These are phyloP conservation scores for Octodon degus DNA, from an alignment of 2,113 vertebrate species.

Conservation along the genomic window DNA sequence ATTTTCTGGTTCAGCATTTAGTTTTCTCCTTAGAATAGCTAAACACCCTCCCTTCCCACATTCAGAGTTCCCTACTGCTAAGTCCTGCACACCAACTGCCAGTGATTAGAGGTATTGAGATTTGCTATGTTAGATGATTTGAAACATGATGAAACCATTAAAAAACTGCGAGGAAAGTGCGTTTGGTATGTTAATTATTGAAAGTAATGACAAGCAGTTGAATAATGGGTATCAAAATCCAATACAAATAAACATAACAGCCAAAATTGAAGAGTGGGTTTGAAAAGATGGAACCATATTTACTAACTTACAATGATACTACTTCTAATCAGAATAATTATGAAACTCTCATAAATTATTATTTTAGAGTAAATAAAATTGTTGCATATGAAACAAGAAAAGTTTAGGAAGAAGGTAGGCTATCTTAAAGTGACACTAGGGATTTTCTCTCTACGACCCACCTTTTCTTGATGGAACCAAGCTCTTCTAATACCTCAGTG, in stretches of 20 bases:
- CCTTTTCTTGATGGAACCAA: background rate
- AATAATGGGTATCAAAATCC: slow-evolving; percentile 31
- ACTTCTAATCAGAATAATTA: slow-evolving; percentile 23
- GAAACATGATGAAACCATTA: slow-evolving; percentile 55
- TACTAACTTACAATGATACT: slow-evolving; percentile 41
- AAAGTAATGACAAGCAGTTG: slow-evolving; percentile 27
- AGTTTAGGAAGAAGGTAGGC: background rate
- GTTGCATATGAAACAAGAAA: background rate
- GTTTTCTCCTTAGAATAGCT: background rate
- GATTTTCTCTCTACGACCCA: too few relatives aligned
- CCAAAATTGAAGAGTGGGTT: slow-evolving; percentile 6
- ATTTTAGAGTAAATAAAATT: slow-evolving; percentile 30
- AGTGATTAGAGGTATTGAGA: slow-evolving; percentile 22
- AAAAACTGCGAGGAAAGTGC: slow-evolving; percentile 42
- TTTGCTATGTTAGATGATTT: background rate
- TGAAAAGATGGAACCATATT: slow-evolving; percentile 44
- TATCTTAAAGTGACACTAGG: background rate
- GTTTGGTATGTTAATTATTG: background rate
- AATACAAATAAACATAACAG: slow-evolving; percentile 35
- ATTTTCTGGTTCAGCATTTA: slow-evolving; percentile 21
- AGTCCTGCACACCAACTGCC: background rate
- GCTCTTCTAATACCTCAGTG: background rate
- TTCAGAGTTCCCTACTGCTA: slow-evolving; percentile 26
- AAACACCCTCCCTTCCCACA: background rate
- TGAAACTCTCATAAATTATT: background rate